Evolutionary conservation across 1,140 invertebrate species (phyloP).

Genomic region (Macrostomum lignano): DNA sequence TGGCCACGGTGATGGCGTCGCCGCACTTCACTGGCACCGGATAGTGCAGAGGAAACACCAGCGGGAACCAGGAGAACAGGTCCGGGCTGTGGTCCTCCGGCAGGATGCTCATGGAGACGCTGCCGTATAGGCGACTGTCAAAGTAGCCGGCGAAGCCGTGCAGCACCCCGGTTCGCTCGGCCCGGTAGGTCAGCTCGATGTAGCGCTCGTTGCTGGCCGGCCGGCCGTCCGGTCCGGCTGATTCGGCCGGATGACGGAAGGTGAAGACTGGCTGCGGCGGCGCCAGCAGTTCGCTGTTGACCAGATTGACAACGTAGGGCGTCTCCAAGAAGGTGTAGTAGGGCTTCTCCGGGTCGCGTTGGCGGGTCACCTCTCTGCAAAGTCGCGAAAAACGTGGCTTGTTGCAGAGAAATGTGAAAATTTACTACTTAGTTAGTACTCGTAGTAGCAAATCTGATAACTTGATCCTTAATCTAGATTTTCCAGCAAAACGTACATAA

Average conservation of each 20-base stretch:
- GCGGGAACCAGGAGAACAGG: conserved; percentile 91
- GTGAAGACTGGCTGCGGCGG: conserved; percentile 48
- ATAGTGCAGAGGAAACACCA: conserved; percentile 54
- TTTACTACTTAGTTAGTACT: too few species aligned
- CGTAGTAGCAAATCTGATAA: too few species aligned
- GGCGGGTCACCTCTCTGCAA: too few species aligned
- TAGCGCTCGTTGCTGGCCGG: conserved; percentile 46
- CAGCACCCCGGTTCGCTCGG: conserved; percentile 42
- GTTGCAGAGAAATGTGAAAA: too few species aligned
- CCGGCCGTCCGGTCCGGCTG: too few species aligned
- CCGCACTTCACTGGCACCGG: conserved; percentile 39
- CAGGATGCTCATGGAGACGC: conserved; percentile 53
- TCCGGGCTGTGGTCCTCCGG: conserved; percentile 54
- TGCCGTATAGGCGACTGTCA: conserved; percentile 50
- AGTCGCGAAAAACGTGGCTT: too few species aligned
- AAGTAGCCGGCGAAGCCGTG: conserved; percentile 88
- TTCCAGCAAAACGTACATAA: too few species aligned
- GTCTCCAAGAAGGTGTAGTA: too few species aligned
- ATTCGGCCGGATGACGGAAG: conserved; percentile 65
- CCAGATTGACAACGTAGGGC: conserved; percentile 65
- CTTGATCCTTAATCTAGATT: too few species aligned
- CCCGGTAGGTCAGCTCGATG: conserved; percentile 38
- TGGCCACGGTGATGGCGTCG: conserved; percentile 43
- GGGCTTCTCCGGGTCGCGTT: too few species aligned
- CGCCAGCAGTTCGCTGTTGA: conserved; percentile 57